Base-by-base conservation (phyloP, 2,113 vertebrate genomes). In the Hippocampus guttulatus region DNA sequence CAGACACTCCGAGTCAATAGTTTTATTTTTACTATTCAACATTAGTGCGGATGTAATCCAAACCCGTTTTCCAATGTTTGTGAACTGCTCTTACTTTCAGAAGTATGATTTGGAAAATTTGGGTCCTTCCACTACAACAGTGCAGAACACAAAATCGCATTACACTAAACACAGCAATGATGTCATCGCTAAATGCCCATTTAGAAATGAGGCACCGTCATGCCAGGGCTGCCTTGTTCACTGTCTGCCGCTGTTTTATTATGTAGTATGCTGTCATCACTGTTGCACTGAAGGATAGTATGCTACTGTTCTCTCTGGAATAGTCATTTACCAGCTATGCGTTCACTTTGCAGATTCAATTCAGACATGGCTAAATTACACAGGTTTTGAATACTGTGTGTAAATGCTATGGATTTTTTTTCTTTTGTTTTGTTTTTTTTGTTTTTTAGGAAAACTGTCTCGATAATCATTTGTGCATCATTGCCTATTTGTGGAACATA, bases 71-170 rank as follows among this genome's bases (percentile, higher is more conserved):
- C 38, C 62, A 14, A 12, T 64, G 62, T 15, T 61, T 45, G 63
- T 64, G 23, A 23, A 43, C 8, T 43, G 62, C 62, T 12, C n/a
- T 23, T 16, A 11, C 21, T 47, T 65, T 47, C 20, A 41, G 38
- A 21, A 63, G 6, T 23, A 65, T 23, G 63, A 25, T 45, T 65
- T 65, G 63, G 63, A 65, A 65, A 65, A 45, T 64, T n/a, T 1
- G 38, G 21, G 33, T 43, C 33, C n/a, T 21, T n/a, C 6, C 10
- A 5, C 21, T 3, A 21, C 33, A 38, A 20, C 60, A 63, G 20
- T 63, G 18, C 18, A 64, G 21, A 43, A n/a, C 23, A 16, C n/a
- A 65, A 45, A 25, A 25, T 45, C 11, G 15, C 20, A 43, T 45
- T 65, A 25, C 8, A 3, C 21, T 25, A 45, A 65, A 65, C 16